phyloP scores from a whole-genome alignment of 2,888 invertebrate species.

The Lymantria dispar region DNA sequence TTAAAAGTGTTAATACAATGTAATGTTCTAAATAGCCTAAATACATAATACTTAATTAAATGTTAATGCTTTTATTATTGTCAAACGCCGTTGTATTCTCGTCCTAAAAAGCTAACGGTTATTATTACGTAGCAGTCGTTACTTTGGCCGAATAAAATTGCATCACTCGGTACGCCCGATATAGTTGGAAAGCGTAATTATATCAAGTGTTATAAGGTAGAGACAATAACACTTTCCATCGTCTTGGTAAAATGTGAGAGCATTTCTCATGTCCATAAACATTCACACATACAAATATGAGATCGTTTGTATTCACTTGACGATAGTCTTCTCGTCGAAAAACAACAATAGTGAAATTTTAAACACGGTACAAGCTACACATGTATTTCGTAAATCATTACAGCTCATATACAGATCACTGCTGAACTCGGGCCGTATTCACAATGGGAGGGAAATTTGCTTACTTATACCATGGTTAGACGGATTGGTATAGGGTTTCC shows the following conservation, averaged over 20 bases:
- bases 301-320: too few relatives aligned
- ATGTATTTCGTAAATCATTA: not conserved
- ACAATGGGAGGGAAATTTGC: too few relatives aligned
- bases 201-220: slow-evolving; percentile 56
- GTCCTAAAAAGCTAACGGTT: slow-evolving; percentile 20
- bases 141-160: slow-evolving; percentile 47
- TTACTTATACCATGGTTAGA: too few relatives aligned
- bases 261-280: too few relatives aligned
- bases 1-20: too few relatives aligned
- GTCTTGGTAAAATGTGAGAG: not conserved
- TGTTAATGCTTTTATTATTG: not conserved
- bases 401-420: too few relatives aligned
- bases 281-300: too few relatives aligned
- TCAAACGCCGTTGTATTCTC: slow-evolving; percentile 12
- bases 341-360: not conserved
- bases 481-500: too few relatives aligned
- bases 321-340: too few relatives aligned
- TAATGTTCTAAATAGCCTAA: too few relatives aligned
- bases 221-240: slow-evolving; percentile 65
- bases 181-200: slow-evolving; percentile 66
- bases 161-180: slow-evolving; percentile 45
- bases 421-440: too few relatives aligned
- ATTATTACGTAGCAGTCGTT: slow-evolving; percentile 32
- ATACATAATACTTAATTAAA: not conserved
- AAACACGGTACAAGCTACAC: too few relatives aligned